phyloP scores from a whole-genome alignment of 2,797 vertebrate genomes.

The Mareca penelope region DNA sequence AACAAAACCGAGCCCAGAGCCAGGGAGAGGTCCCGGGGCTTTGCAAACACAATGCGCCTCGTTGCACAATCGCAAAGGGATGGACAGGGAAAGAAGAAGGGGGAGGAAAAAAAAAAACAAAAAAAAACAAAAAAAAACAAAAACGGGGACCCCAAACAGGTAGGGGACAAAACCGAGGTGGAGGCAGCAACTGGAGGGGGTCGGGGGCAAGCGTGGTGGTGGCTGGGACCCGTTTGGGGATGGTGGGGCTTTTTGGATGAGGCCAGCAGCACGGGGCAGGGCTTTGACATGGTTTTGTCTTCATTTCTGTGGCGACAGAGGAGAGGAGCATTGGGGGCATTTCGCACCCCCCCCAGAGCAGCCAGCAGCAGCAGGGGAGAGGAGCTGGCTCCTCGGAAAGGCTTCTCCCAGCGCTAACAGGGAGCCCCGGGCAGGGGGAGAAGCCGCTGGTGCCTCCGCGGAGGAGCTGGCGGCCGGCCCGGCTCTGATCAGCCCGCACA shows the following conservation, averaged over 20 bases:
- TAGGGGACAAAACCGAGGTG: neutral
- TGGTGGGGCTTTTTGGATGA: neutral
- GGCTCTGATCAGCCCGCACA: neutral
- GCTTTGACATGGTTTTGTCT: neutral
- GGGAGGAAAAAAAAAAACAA: too few species aligned
- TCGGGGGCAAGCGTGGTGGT: rapidly evolving
- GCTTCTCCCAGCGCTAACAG: rapidly evolving
- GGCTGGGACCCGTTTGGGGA: neutral
- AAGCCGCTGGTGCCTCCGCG: rapidly evolving
- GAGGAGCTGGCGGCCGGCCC: neutral
- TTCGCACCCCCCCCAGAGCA: neutral
- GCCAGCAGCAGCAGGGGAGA: neutral
- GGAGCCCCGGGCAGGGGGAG: neutral
- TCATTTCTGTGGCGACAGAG: neutral
- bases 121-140: rapidly evolving
- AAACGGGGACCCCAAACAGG: neutral
- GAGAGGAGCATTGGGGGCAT: rapidly evolving
- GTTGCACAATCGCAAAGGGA: neutral
- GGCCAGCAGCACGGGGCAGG: neutral
- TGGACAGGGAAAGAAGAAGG: rapidly evolving
- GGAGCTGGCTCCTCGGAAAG: rapidly evolving
- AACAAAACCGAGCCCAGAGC: neutral
- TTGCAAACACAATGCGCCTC: neutral
- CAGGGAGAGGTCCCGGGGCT: neutral
- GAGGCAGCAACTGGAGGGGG: neutral